Percentiles rank a stretch among this genome's conserved stretches.
These are phyloP conservation scores for Syngnathoides biaculeatus DNA, from an alignment of 2,113 vertebrate species.

Conservation along the genomic window DNA sequence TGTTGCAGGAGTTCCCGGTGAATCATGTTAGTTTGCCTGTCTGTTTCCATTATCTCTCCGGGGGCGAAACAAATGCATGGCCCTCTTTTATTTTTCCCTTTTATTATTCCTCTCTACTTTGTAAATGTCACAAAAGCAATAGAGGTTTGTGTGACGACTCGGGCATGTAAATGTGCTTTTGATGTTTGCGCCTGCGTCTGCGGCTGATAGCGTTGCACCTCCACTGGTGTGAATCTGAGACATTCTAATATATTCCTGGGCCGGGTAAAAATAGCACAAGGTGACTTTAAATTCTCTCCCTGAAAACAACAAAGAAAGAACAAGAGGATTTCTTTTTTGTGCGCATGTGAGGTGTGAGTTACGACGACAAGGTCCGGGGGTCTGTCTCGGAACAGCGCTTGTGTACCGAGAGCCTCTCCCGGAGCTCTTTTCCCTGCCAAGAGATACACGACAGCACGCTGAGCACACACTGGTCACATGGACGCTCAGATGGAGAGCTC, in stretches of 20 bases:
- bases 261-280: slow-evolving; percentile 69
- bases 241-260: slow-evolving; percentile 61
- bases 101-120: slow-evolving; percentile 50
- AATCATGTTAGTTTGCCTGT: slow-evolving; percentile 70
- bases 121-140: slow-evolving; percentile 70
- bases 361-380: slow-evolving; percentile 49
- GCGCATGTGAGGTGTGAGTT: slow-evolving; percentile 46
- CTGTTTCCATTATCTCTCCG: slow-evolving; percentile 60
- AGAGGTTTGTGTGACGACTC: slow-evolving; percentile 62
- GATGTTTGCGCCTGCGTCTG: slow-evolving; percentile 56
- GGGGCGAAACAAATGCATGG: neutral
- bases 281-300: slow-evolving; percentile 59
- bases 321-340: slow-evolving; percentile 45
- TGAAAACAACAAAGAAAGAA: slow-evolving; percentile 20
- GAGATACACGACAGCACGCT: slow-evolving; percentile 34
- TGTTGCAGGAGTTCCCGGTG: slow-evolving; percentile 60
- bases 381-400: slow-evolving; percentile 47
- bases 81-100: slow-evolving; percentile 23
- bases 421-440: slow-evolving; percentile 11
- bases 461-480: slow-evolving; percentile 68
- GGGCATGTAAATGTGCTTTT: slow-evolving; percentile 65
- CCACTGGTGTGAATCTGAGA: slow-evolving; percentile 48
- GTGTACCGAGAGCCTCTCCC: slow-evolving; percentile 38
- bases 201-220: slow-evolving; percentile 49
- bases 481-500: slow-evolving; percentile 70